Base-by-base conservation (phyloP, 1,140 invertebrate genomes). In the Idris sp. region DNA sequence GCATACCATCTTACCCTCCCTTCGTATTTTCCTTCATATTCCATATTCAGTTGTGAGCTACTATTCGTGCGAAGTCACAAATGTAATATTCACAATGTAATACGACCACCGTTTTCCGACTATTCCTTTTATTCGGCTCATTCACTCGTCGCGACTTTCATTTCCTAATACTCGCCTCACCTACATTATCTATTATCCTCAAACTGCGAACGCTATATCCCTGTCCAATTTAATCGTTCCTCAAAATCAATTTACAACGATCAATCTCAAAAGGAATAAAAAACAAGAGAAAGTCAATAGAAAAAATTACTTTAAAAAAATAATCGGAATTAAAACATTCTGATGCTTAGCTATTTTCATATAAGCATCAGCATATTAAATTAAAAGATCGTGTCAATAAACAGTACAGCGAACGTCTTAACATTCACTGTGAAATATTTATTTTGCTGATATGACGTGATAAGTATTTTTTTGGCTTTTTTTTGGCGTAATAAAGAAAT, bases 51-150 rank as follows among this genome's bases (percentile, higher is more conserved):
- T 35, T 54, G 36, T 56, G 68, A 73, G 38, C 62, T 61, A 16
- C 48, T 49, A 51, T 54, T 54, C 67, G 62, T 73, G 38, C 76
- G 46, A 72, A 83, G 83, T 81, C 81, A 83, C 83, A 86, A 85
- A 84, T 86, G 83, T 82, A 86, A 86, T 85, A 86, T 86, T 87
- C 84, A 86, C 81, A 46, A 72, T 84, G 84, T 86, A 86, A 87
- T 86, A 84, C 65, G 76, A 58, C 64, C 68, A 53, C 33, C 7
- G 54, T 59, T 71, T 62, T 74, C 49, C 49, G 44, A 59, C 49
- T 31, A 28, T 13, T 71, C 18, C 6, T 41, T 26, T 48, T 40
- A 51, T 59, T 43, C 43, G 35, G 13, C 13, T 44, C 22, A 38
- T 51, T 36, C 25, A 19, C 15, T 58, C 33, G 25, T 48, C 15